A percentile compares a stretch with the other conserved stretches of the same genome.
These are phyloP conservation scores for Hiodon tergisus DNA, from an alignment of 2,113 vertebrate species.

Conservation along the genomic window DNA sequence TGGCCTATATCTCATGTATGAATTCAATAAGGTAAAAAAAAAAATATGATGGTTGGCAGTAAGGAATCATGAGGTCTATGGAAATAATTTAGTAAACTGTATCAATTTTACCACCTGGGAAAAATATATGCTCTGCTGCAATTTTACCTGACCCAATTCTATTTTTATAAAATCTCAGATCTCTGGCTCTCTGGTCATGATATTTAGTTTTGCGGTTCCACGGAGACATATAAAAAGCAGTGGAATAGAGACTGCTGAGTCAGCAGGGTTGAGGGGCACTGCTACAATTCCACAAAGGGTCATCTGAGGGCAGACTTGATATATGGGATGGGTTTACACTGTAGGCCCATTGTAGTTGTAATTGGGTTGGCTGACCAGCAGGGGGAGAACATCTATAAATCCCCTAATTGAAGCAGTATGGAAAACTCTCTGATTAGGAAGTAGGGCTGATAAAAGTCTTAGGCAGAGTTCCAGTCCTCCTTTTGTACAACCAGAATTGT, in stretches of 20 bases:
- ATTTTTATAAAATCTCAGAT: neutral
- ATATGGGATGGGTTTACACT: neutral
- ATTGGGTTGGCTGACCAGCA: neutral
- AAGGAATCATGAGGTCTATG: too few species aligned
- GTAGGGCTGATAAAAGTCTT: neutral
- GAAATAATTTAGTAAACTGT: too few species aligned
- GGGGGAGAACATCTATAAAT: neutral
- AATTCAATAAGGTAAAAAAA: too few species aligned
- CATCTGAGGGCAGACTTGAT: neutral
- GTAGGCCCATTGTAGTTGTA: neutral
- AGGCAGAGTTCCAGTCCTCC: neutral
- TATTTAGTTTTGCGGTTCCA: neutral
- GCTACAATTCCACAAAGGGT: neutral
- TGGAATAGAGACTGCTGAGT: neutral
- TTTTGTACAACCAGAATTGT: neutral
- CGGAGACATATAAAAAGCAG: neutral
- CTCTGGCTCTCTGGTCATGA: neutral
- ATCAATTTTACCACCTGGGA: too few species aligned
- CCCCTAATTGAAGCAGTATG: neutral
- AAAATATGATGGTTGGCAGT: too few species aligned
- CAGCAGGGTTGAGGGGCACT: neutral
- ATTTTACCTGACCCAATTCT: neutral
- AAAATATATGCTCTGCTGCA: too few species aligned
- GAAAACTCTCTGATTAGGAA: neutral
- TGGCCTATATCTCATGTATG: too few species aligned